Evolutionary conservation across 2,797 vertebrate species (phyloP).

Genomic region (Pogonophryne albipinna): DNA sequence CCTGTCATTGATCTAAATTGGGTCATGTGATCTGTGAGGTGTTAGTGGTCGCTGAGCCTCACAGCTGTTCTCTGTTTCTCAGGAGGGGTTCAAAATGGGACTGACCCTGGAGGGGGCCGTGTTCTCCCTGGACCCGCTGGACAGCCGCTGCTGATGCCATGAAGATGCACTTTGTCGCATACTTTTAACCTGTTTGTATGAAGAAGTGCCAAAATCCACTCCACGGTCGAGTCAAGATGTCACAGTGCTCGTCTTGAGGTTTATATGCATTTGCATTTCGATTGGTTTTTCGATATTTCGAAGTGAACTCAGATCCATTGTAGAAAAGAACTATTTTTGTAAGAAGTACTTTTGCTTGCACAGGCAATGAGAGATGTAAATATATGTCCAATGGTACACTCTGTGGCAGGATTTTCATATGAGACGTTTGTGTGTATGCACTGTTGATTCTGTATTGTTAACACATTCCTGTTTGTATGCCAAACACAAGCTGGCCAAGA

Average conservation of each 20-base stretch:
- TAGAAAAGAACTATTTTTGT: slow-evolving; percentile 88
- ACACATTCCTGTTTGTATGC: slow-evolving; percentile 80
- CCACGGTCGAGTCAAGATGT: slow-evolving; percentile 75
- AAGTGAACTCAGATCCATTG: slow-evolving; percentile 73
- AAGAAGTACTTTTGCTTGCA: slow-evolving; percentile 78
- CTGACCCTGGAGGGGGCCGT: slow-evolving; percentile 98
- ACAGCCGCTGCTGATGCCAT: slow-evolving; percentile 94
- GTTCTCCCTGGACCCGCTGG: slow-evolving; percentile 95
- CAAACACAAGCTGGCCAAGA: slow-evolving; percentile 51
- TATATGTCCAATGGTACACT: slow-evolving; percentile 78
- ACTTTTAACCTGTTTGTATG: slow-evolving; percentile 80
- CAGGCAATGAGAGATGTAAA: slow-evolving; percentile 80
- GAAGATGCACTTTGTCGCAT: slow-evolving; percentile 71
- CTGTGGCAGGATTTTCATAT: slow-evolving; percentile 67
- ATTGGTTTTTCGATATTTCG: slow-evolving; percentile 77
- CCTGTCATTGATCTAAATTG: not conserved
- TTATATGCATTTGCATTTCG: slow-evolving; percentile 84
- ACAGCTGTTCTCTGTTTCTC: slow-evolving; percentile 71
- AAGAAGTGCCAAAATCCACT: slow-evolving; percentile 82
- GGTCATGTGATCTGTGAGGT: not conserved
- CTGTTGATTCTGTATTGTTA: slow-evolving; percentile 64
- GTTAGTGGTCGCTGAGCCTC: not conserved
- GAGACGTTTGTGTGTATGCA: slow-evolving; percentile 59
- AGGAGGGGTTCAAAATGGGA: slow-evolving; percentile 99
- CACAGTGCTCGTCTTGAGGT: slow-evolving; percentile 77